Conservation (phyloP, 1,140 invertebrate species). For the Physella acuta region DNA sequence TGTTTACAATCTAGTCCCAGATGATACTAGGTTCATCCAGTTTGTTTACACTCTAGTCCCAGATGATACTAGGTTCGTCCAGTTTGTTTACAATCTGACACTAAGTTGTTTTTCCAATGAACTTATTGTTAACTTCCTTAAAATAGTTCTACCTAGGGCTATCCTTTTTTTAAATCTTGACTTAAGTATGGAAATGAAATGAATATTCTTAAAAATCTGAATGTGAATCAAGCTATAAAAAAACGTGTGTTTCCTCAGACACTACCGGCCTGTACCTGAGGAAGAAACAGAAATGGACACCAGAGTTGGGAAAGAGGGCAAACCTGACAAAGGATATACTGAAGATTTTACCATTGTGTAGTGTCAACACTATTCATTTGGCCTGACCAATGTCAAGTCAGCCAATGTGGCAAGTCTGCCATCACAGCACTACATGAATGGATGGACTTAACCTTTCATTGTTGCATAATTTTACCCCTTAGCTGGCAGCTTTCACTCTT, state of each 20-base stretch:
- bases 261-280: constrained; percentile 43
- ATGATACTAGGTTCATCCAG: no score
- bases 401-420: not conserved
- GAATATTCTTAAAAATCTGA: no score
- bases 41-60: no score
- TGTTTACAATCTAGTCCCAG: no score
- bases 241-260: constrained; percentile 31
- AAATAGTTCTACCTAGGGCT: no score
- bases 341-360: constrained; percentile 44
- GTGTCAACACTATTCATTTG: not conserved
- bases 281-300: constrained; percentile 31
- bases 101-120: no score
- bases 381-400: not conserved
- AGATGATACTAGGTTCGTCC: no score
- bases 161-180: no score
- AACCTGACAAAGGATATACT: constrained; percentile 38
- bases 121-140: no score
- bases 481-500: not conserved
- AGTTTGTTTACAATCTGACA: no score
- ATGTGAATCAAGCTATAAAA: no score
- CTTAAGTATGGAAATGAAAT: no score
- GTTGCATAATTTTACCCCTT: not conserved
- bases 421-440: not conserved
- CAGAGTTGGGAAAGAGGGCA: constrained; percentile 19
- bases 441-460: not conserved